A percentile compares a stretch with the other conserved stretches of the same genome.
These are phyloP conservation scores for Gryllus longicercus DNA, from an alignment of 2,888 invertebrate species.

Conservation along the genomic window DNA sequence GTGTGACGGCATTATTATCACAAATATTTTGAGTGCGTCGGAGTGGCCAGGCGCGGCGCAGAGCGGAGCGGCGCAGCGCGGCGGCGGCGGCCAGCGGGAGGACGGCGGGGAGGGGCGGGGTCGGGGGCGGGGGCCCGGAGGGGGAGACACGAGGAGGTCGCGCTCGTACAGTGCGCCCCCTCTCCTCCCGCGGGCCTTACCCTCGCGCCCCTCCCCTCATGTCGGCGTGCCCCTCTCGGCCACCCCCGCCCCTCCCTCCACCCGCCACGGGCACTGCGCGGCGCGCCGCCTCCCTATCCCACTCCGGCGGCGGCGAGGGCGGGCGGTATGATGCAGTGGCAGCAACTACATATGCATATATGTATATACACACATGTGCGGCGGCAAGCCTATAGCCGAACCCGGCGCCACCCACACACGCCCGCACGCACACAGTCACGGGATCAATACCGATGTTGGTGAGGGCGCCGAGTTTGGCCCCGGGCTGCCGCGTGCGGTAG, in stretches of 20 bases:
- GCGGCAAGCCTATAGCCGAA: conserved; percentile 5
- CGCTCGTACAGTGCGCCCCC: not conserved
- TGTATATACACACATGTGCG: conserved; percentile 4
- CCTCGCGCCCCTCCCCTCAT: conserved; percentile 27
- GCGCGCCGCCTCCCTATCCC: too few relatives aligned
- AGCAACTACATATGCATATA: conserved; percentile 2
- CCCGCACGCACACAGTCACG: conserved; percentile 19
- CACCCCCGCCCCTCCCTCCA: too few relatives aligned
- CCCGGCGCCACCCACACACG: conserved; percentile 9
- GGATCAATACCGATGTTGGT: conserved; percentile 12
- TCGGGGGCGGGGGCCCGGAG: not conserved
- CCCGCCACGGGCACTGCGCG: too few relatives aligned
- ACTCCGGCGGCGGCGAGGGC: too few relatives aligned
- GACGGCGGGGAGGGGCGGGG: not conserved
- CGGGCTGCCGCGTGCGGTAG: not conserved
- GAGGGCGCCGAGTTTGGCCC: not conserved
- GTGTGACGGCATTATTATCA: conserved; percentile 17
- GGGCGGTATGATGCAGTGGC: not conserved
- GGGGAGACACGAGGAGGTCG: too few relatives aligned
- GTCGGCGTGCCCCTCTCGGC: not conserved
- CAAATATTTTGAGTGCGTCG: not conserved
- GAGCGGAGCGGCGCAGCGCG: not conserved
- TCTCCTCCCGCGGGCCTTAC: conserved; percentile 30
- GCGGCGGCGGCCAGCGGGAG: not conserved
- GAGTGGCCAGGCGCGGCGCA: not conserved